These are phyloP conservation scores for Macrosteles quadrilineatus DNA, from an alignment of 1,140 invertebrate genomes.

Conservation along the genomic window DNA sequence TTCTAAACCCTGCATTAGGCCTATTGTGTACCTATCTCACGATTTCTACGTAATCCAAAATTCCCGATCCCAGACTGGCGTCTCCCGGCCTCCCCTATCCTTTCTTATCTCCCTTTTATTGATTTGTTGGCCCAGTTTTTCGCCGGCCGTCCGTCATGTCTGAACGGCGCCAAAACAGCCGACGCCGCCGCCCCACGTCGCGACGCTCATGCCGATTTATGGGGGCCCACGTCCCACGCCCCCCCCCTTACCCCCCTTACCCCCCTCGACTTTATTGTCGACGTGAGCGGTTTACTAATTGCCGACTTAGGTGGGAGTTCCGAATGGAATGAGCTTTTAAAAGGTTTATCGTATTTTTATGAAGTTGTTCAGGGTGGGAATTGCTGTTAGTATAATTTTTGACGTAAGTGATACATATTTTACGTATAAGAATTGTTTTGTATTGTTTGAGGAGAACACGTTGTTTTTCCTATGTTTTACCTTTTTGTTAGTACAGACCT, in stretches of 20 bases:
- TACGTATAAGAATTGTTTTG: too few species aligned
- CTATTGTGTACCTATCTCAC: too few species aligned
- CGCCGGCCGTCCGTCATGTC: background rate
- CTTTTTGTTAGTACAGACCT: too few species aligned
- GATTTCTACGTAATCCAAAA: too few species aligned
- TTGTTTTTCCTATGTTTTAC: too few species aligned
- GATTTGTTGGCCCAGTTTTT: conserved; percentile 9
- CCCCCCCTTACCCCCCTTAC: background rate
- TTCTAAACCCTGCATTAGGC: too few species aligned
- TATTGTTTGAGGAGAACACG: too few species aligned
- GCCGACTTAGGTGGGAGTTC: conserved; percentile 2
- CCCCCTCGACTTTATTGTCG: background rate
- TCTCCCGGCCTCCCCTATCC: background rate
- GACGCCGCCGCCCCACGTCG: background rate
- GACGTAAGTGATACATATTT: too few species aligned
- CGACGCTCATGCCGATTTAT: conserved; percentile 1
- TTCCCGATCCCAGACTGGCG: background rate
- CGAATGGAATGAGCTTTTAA: background rate
- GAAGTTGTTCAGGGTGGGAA: background rate
- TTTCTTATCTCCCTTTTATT: conserved; percentile 9
- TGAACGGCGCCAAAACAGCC: background rate
- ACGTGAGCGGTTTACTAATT: conserved; percentile 11
- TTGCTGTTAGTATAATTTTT: too few species aligned
- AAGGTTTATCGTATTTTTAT: background rate
- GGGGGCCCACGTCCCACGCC: background rate